Evolutionary conservation across 2,797 vertebrate genomes (phyloP).

Genomic region (Smutsia temminckii): DNA sequence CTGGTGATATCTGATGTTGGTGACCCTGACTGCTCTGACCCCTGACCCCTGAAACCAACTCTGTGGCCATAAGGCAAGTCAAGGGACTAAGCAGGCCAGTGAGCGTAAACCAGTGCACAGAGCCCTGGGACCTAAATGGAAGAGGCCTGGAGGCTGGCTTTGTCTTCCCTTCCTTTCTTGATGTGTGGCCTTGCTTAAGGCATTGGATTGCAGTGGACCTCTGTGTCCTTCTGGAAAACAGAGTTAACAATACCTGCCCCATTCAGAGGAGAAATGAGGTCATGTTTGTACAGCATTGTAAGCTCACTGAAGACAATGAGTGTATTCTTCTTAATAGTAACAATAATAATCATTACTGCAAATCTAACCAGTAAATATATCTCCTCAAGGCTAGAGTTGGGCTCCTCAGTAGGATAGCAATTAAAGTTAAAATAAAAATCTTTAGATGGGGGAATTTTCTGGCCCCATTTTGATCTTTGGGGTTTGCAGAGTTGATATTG

Average conservation of each 20-base stretch:
- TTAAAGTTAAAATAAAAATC: constrained; percentile 45
- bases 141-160: neutral
- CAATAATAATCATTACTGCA: constrained; percentile 79
- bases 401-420: constrained; percentile 63
- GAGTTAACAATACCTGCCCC: constrained; percentile 76
- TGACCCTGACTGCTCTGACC: neutral
- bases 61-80: neutral
- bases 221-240: constrained; percentile 57
- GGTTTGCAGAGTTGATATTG: constrained; percentile 51
- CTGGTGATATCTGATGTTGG: neutral
- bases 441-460: constrained; percentile 67
- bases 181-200: constrained; percentile 74
- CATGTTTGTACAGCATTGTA: constrained; percentile 63
- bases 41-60: neutral
- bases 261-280: constrained; percentile 72
- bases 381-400: constrained; percentile 59
- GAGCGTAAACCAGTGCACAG: neutral
- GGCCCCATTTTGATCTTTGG: constrained; percentile 49
- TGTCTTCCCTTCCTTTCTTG: neutral
- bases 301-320: constrained; percentile 73
- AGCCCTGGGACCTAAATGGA: neutral
- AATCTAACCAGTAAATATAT: constrained; percentile 70
- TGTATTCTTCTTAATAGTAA: constrained; percentile 72
- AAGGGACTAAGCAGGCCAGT: neutral
- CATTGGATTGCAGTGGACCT: constrained; percentile 1